Conservation (phyloP, 2,888 invertebrate species). For the Platycnemis pennipes region DNA sequence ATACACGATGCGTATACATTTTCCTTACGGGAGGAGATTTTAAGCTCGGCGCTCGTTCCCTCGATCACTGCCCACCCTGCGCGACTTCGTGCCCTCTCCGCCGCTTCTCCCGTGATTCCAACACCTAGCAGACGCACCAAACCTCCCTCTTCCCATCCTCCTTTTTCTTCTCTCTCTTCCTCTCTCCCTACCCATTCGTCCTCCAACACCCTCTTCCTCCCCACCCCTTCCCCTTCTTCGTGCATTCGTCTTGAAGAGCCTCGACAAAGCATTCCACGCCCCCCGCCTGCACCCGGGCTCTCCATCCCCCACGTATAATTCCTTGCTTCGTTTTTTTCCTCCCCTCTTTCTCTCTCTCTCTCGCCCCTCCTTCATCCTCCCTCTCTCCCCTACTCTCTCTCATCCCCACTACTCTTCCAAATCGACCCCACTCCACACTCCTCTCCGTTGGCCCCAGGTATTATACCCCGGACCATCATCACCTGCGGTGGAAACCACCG, state of each 20-base stretch:
- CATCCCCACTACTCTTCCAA: background rate
- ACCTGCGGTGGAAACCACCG: background rate
- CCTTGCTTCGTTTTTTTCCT: background rate
- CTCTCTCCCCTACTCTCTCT: background rate
- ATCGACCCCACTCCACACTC: slow-evolving; percentile 30
- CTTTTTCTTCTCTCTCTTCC: background rate
- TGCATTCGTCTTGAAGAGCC: background rate
- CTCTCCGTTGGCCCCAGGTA: background rate
- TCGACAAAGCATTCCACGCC: background rate
- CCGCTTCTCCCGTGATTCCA: background rate
- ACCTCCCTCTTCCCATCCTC: background rate
- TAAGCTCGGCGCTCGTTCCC: background rate
- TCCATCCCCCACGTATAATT: background rate
- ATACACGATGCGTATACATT: background rate
- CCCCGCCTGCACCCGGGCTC: no score
- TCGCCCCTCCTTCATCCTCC: background rate
- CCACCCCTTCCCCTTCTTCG: background rate
- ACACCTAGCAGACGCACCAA: background rate
- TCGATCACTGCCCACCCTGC: background rate
- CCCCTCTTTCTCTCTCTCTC: background rate
- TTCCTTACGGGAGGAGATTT: background rate
- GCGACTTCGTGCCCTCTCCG: background rate
- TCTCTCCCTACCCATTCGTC: background rate
- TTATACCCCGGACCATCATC: slow-evolving; percentile 36
- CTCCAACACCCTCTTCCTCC: background rate